Conservation (phyloP, 2,888 invertebrate species). For the Sicus ferrugineus region DNA sequence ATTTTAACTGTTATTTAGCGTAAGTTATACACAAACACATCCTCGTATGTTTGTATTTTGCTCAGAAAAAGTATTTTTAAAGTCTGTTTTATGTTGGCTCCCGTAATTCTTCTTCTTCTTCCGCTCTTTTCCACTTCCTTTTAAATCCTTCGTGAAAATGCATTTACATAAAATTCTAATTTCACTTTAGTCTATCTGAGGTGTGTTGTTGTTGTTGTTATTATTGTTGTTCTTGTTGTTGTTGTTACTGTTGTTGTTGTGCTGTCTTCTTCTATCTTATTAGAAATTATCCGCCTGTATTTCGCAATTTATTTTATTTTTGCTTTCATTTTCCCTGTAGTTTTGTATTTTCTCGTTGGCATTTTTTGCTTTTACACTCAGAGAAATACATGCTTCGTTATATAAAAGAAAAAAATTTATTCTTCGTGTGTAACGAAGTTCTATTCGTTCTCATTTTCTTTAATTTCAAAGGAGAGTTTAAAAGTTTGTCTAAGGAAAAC, state of each 20-base stretch:
- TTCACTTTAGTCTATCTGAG: slow-evolving; percentile 49
- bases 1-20: slow-evolving; percentile 15
- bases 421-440: slow-evolving; percentile 36
- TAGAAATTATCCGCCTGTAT: slow-evolving; percentile 10
- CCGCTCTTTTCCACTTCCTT: slow-evolving; percentile 35
- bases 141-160: slow-evolving; percentile 46
- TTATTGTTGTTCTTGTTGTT: slow-evolving; percentile 25
- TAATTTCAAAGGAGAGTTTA: slow-evolving; percentile 40
- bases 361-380: slow-evolving; percentile 33
- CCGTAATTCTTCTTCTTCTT: slow-evolving; percentile 3
- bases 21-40: slow-evolving; percentile 1
- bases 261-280: slow-evolving; percentile 34
- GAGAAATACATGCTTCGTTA: too few relatives aligned
- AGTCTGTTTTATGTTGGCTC: not conserved
- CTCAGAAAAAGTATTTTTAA: not conserved
- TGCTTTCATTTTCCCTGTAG: too few relatives aligned
- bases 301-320: slow-evolving; percentile 46
- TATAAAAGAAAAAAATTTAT: too few relatives aligned
- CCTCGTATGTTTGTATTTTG: not conserved
- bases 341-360: slow-evolving; percentile 49
- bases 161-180: slow-evolving; percentile 63
- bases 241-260: slow-evolving; percentile 16
- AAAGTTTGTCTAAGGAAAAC: not conserved
- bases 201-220: slow-evolving; percentile 24
- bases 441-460: slow-evolving; percentile 39